A percentile compares a stretch with the other conserved stretches of the same genome.
Conservation (phyloP, 2,797 vertebrate genomes). For the Benthosema pterotum region DNA sequence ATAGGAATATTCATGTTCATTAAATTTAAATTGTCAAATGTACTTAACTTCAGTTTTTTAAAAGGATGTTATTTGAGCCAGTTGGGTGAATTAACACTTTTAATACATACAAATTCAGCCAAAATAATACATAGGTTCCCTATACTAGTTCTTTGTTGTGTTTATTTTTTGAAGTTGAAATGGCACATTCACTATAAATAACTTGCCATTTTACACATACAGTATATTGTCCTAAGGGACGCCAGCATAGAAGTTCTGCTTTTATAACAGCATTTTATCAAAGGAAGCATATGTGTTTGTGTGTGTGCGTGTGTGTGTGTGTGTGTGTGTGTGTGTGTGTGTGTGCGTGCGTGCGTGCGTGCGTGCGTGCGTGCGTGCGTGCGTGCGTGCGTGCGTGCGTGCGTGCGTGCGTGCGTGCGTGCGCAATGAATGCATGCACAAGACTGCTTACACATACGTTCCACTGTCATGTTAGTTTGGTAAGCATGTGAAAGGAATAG, state of each 20-base stretch:
- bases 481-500: constrained; percentile 29
- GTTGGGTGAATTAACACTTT: no score
- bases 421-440: background rate
- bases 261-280: constrained; percentile 78
- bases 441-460: constrained; percentile 41
- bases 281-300: constrained; percentile 81
- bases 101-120: no score
- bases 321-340: constrained; percentile 67
- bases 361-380: constrained; percentile 67
- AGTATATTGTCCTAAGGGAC: constrained; percentile 76
- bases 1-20: no score
- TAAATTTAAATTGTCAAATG: no score
- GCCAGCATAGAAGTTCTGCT: constrained; percentile 69
- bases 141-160: constrained; percentile 38
- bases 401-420: constrained; percentile 60
- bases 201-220: constrained; percentile 69
- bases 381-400: constrained; percentile 70
- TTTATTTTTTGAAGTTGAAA: constrained; percentile 70
- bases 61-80: no score
- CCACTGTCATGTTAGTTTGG: constrained; percentile 31
- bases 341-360: constrained; percentile 67
- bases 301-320: constrained; percentile 58
- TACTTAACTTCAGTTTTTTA: no score
- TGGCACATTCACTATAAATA: constrained; percentile 70
- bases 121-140: background rate